Percentiles rank a stretch among this genome's conserved stretches.
Evolutionary conservation across 1,140 invertebrate species (phyloP).

Genomic region (Pogonus chalceus): DNA sequence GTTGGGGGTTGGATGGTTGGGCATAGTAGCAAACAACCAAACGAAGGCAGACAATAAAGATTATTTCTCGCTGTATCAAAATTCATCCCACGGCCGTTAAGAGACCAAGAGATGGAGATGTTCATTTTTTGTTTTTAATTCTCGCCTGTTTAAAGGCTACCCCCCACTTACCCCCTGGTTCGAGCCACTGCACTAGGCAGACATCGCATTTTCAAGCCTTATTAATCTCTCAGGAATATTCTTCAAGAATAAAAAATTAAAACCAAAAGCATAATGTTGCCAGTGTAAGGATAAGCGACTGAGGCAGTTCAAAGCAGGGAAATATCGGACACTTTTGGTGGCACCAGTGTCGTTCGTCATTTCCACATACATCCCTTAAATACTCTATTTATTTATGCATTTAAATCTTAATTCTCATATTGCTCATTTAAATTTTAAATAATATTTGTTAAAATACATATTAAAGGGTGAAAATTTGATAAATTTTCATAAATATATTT

Average conservation of each 20-base stretch:
- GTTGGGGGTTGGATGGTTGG: no score
- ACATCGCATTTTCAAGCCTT: conserved; percentile 30
- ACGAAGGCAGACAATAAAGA: conserved; percentile 3
- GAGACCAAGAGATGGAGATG: neutral
- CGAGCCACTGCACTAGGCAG: conserved; percentile 23
- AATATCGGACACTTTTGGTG: conserved; percentile 1
- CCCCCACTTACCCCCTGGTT: no score
- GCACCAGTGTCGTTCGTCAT: no score
- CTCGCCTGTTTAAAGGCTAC: no score
- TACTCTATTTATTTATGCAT: no score
- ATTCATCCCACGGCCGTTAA: neutral
- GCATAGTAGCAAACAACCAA: no score
- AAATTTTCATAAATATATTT: no score
- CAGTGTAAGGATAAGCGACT: conserved; percentile 14
- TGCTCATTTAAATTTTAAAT: no score
- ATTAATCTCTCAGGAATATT: conserved; percentile 30
- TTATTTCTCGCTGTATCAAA: neutral
- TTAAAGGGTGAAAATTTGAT: no score
- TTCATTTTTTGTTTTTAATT: conserved; percentile 30
- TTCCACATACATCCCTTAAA: neutral
- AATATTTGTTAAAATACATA: no score
- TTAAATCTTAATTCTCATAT: no score
- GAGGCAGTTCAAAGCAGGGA: conserved; percentile 9
- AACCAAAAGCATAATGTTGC: conserved; percentile 29
- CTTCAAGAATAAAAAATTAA: conserved; percentile 31